Evolutionary conservation across 2,888 invertebrate species (phyloP).

Genomic region (Leptinotarsa rubiginosa): DNA sequence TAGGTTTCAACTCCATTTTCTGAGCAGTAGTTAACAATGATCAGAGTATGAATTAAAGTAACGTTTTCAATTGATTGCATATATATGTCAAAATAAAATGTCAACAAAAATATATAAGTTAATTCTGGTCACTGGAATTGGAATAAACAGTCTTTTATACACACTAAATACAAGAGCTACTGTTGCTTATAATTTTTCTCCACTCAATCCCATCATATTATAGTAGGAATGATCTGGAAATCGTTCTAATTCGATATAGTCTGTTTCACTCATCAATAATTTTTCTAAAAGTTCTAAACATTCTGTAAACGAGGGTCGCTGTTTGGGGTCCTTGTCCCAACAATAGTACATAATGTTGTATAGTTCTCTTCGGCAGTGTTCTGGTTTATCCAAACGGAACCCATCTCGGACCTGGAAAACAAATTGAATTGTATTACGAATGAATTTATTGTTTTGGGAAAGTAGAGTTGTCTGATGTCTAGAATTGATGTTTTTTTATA

Average conservation of each 20-base stretch:
- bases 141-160: constrained; percentile 23
- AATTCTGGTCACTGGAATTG: constrained; percentile 2
- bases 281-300: constrained; percentile 85
- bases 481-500: too few relatives aligned
- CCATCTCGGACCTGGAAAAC: constrained; percentile 84
- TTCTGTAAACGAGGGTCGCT: constrained; percentile 87
- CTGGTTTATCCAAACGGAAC: constrained; percentile 90
- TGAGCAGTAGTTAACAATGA: too few relatives aligned
- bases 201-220: constrained; percentile 86
- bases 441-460: neutral
- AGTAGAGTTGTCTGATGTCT: too few relatives aligned
- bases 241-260: constrained; percentile 91
- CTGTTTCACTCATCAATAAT: constrained; percentile 88
- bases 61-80: too few relatives aligned
- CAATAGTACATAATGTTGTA: constrained; percentile 97
- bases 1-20: too few relatives aligned
- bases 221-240: constrained; percentile 95
- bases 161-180: constrained; percentile 9
- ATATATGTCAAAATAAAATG: too few relatives aligned
- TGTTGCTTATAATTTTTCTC: constrained; percentile 74
- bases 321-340: constrained; percentile 89
- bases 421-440: constrained; percentile 24
- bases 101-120: neutral
- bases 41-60: too few relatives aligned
- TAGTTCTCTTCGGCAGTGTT: constrained; percentile 91